Evolutionary conservation across 2,888 invertebrate genomes (phyloP), one percentile per base, ranked within the genome.

Genomic region (Pseudococcus longispinus): DNA sequence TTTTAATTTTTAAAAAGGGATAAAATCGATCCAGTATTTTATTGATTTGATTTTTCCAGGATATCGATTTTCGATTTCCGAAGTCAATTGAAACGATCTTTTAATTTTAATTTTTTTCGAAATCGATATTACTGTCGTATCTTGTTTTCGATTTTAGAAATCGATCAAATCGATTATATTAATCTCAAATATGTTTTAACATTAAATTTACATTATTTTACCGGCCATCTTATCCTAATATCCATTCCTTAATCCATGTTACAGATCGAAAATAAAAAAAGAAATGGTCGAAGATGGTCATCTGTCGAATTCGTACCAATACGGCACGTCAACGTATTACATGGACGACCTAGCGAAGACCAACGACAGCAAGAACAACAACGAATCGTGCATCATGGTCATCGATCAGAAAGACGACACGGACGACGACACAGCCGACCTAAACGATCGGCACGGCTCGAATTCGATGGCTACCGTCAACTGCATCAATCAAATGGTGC

Each of bases 221-320:
- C 44, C 15, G 11, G 11, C 3, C 3, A 13, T 11, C 13, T 46
- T 9, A 9, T 55, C 4, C 55, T n/a, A n/a, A 55, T 6, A 2
- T 55, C n/a, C 5, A n/a, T 46, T 46, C 6, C 11, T 8, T 60
- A 1, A n/a, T n/a, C 3, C 4, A 0, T 60, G 60, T 60, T 60
- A 23, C 60, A 60, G 60, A 60, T 60, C 60, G 60, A 60, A 23
- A 60, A 23, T 60, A 23, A 60, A 60, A 60, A 23, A 86, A 86
- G 86, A 80, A 44, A 86, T 86, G 86, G 86, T 86, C 80, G 86
- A 86, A 55, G 86, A 86, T 86, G 86, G 86, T 9, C 86, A 86
- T 26, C 77, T 86, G 2, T 46, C 86, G 29, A 86, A 86, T 80
- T 80, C 80, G 80, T 80, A 86, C 51, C 80, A 77, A 77, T 86